Percentiles rank a stretch among this genome's conserved stretches.
Evolutionary conservation across 2,113 vertebrate species (phyloP).

Genomic region (Chloebia gouldiae): DNA sequence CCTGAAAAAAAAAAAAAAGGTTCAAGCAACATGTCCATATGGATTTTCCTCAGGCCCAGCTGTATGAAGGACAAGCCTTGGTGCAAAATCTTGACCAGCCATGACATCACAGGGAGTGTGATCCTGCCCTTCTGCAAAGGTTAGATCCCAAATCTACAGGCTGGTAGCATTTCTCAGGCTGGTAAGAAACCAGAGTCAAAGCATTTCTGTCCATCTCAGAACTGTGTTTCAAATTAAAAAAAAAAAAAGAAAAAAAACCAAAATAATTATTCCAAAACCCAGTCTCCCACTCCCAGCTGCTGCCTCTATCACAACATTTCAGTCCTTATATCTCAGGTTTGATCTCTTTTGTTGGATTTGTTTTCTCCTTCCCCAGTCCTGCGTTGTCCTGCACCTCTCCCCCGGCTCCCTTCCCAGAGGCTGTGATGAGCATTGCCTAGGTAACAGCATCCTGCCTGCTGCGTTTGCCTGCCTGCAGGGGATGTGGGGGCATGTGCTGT

Average conservation of each 20-base stretch:
- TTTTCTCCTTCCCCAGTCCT: background rate
- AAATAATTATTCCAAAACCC: background rate
- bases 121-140: background rate
- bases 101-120: rapidly evolving
- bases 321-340: background rate
- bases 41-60: background rate
- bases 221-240: background rate
- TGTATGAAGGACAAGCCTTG: background rate
- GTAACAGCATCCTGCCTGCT: constrained; percentile 59
- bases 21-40: background rate
- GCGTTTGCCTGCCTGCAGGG: constrained; percentile 31
- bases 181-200: background rate
- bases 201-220: background rate
- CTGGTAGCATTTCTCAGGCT: background rate
- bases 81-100: background rate
- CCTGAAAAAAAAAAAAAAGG: too few relatives aligned
- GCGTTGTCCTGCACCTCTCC: background rate
- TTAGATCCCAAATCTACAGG: background rate
- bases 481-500: constrained; percentile 51
- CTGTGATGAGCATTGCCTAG: constrained; percentile 58
- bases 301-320: background rate
- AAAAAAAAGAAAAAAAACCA: too few relatives aligned
- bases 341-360: background rate
- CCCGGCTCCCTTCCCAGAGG: background rate
- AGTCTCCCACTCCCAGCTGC: background rate